Evolutionary conservation across 2,113 vertebrate species (phyloP), one percentile per base, ranked within the genome.

Genomic region (Caranx ignobilis): DNA sequence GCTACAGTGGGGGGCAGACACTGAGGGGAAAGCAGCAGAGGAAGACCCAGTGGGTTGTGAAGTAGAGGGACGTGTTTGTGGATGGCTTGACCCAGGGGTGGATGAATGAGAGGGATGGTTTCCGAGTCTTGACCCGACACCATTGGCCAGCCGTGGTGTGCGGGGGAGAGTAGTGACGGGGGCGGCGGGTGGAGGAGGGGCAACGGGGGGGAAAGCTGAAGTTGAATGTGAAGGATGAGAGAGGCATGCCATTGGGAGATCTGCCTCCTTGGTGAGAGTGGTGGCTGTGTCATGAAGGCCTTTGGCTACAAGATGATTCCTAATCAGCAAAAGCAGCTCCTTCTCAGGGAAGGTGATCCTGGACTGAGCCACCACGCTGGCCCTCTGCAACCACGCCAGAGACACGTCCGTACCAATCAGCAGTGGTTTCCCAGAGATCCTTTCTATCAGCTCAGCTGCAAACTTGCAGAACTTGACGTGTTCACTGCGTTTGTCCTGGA

Each of bases 381-480:
- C 98, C 81, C 98, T 96, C 94, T 99, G 98, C 77, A 99, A 74
- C 60, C 98, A 96, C 0, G 98, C 98, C 91, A 99, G 91, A 0
- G 98, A 99, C 35, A 99, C 98, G 0, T 99, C 98, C 0, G 97
- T 97, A 69, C 98, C 98, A 0, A 99, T 98, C 41, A 98, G 94
- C 81, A 99, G 78, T 0, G 98, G 98, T 74, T 99, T 99, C 41
- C 98, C 98, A 0, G 98, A 99, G 15, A 99, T 97, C 1, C 98
- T 94, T 86, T 99, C 98, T 2, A 99, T 99, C 56, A 99, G 95
- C 88, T 99, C 97, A 0, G 98, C 97, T 0, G 98, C 96, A 0
- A 96, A 99, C 77, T 99, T 99, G 92, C 98, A 99, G 92, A 99
- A 99, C 83, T 97, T 97, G 67, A 99, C 98, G 0, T 99, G 98